These are phyloP conservation scores for Xiphorhynchus erythropygius DNA, from an alignment of 2,797 vertebrate species.

Conservation along the genomic window DNA sequence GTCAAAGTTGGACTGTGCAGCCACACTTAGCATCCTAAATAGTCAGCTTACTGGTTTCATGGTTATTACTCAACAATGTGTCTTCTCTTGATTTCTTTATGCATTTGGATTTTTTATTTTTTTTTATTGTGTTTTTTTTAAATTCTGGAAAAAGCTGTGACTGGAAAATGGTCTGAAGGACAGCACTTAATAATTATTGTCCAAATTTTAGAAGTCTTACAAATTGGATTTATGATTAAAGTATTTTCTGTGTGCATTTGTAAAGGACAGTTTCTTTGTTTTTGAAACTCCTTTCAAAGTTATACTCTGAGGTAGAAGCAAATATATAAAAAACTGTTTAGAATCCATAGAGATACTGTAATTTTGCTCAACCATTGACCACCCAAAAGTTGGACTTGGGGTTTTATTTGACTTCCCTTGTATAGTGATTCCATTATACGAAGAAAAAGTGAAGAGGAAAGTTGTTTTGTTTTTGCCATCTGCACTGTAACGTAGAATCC, in stretches of 20 bases:
- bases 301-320: slow-evolving; percentile 30
- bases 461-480: not conserved
- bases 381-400: not conserved
- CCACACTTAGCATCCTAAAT: not conserved
- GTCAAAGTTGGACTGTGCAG: not conserved
- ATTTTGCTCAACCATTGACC: slow-evolving; percentile 48
- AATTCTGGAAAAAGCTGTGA: not conserved
- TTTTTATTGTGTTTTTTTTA: not conserved
- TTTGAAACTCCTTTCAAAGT: slow-evolving; percentile 24
- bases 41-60: not conserved
- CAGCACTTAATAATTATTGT: not conserved
- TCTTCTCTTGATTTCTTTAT: not conserved
- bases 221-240: slow-evolving; percentile 26
- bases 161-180: not conserved
- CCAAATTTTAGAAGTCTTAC: slow-evolving; percentile 19
- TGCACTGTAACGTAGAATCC: slow-evolving; percentile 35
- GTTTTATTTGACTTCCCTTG: slow-evolving; percentile 10
- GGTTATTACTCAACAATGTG: not conserved
- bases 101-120: not conserved
- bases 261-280: not conserved
- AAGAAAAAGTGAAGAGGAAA: slow-evolving; percentile 12
- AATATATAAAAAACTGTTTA: slow-evolving; percentile 48
- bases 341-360: slow-evolving; percentile 29
- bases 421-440: not conserved
- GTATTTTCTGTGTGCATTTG: slow-evolving; percentile 2